These are phyloP conservation scores for Lepisosteus osseus DNA, from an alignment of 2,113 vertebrate genomes.

Conservation along the genomic window DNA sequence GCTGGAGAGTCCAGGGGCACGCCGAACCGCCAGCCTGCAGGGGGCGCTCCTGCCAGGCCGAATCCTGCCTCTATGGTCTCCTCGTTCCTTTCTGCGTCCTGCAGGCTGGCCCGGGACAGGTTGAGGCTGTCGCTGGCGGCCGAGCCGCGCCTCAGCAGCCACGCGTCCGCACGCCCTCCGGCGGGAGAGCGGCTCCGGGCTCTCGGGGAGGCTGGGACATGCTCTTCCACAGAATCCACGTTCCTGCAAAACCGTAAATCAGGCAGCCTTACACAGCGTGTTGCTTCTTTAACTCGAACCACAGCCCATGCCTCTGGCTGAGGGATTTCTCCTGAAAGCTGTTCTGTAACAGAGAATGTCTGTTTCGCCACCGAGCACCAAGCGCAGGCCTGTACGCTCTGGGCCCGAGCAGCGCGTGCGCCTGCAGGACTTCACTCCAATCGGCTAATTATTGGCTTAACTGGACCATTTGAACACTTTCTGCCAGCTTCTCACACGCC, in stretches of 20 bases:
- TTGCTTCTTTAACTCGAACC: too few species aligned
- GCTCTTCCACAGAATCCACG: constrained; percentile 54
- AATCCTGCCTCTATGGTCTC: constrained; percentile 3
- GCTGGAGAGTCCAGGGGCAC: background rate
- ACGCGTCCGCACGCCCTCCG: constrained; percentile 62
- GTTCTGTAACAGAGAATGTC: too few species aligned
- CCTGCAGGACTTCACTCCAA: too few species aligned
- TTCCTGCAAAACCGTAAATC: constrained; percentile 36
- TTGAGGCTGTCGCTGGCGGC: constrained; percentile 49
- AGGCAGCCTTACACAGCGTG: background rate
- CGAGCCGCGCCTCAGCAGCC: constrained; percentile 67
- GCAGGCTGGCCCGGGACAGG: constrained; percentile 49
- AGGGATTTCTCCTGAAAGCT: too few species aligned
- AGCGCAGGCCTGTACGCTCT: too few species aligned
- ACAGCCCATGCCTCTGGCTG: too few species aligned
- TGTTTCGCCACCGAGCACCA: too few species aligned
- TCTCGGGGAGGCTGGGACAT: constrained; percentile 59
- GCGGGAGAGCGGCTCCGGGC: constrained; percentile 53
- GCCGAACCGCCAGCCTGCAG: background rate
- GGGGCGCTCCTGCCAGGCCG: background rate
- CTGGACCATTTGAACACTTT: too few species aligned
- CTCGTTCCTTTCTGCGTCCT: constrained; percentile 30
- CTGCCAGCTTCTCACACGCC: too few species aligned
- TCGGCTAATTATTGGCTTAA: too few species aligned
- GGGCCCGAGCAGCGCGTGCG: too few species aligned